These are phyloP conservation scores for Xerus rutilus DNA, from an alignment of 2,797 vertebrate species.

Conservation along the genomic window DNA sequence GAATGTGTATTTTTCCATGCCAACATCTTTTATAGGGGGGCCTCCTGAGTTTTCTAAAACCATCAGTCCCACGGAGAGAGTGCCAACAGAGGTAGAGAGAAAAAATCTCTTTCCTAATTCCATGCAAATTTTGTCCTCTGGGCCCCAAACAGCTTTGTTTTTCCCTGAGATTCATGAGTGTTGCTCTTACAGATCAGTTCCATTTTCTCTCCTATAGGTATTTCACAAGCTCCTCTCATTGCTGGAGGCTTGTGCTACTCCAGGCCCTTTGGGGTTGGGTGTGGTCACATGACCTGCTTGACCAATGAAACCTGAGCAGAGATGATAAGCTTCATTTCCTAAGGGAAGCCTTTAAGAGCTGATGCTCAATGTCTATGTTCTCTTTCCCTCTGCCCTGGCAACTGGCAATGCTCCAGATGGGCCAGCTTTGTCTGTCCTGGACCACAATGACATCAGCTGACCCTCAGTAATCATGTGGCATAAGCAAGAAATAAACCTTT, in stretches of 20 bases:
- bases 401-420: not conserved
- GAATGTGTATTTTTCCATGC: not conserved
- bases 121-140: not conserved
- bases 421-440: not conserved
- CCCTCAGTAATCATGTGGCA: not conserved
- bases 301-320: not conserved
- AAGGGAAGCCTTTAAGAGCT: not conserved
- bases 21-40: not conserved
- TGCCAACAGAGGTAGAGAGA: not conserved
- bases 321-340: not conserved
- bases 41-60: not conserved
- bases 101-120: not conserved
- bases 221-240: not conserved
- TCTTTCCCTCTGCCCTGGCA: not conserved
- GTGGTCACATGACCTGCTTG: not conserved
- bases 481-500: not conserved
- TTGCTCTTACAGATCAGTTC: not conserved
- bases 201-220: not conserved
- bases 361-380: fast-evolving
- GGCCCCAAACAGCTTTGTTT: not conserved
- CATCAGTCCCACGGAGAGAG: not conserved
- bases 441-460: not conserved
- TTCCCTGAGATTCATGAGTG: fast-evolving
- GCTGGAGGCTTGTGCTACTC: no score
- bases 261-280: not conserved